These are phyloP conservation scores for Chaetophractus vellerosus DNA, from an alignment of 2,797 vertebrate species.

Conservation along the genomic window DNA sequence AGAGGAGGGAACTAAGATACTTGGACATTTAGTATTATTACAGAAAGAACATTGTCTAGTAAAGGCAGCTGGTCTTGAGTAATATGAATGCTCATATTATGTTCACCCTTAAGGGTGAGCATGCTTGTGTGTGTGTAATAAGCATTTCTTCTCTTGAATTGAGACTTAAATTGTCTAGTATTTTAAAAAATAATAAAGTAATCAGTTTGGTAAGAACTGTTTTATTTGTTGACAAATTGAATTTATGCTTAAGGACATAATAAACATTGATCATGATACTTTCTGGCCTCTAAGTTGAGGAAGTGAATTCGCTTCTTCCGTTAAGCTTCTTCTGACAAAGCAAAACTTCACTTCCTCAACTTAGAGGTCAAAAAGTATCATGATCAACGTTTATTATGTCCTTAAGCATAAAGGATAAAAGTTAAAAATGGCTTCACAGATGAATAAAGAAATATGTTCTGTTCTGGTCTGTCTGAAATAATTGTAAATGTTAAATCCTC, in stretches of 20 bases:
- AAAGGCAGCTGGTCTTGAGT: background rate
- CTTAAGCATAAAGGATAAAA: background rate
- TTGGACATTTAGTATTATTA: background rate
- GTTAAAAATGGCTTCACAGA: constrained; percentile 1
- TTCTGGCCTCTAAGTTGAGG: constrained; percentile 10
- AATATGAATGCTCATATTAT: background rate
- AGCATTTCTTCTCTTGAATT: background rate
- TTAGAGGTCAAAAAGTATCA: constrained; percentile 39
- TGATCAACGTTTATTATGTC: background rate
- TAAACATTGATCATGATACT: constrained; percentile 4
- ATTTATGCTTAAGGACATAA: background rate
- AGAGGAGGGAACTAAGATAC: background rate
- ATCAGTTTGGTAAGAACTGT: constrained; percentile 19
- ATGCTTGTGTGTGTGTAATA: constrained; percentile 4
- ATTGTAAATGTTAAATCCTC: background rate
- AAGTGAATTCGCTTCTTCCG: constrained; percentile 35
- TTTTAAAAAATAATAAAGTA: constrained; percentile 40
- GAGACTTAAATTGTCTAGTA: background rate
- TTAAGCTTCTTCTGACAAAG: too few species aligned
- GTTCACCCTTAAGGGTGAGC: constrained; percentile 6
- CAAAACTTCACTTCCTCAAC: constrained; percentile 11
- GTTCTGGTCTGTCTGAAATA: constrained; percentile 17
- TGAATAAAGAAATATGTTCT: background rate
- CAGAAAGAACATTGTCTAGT: background rate
- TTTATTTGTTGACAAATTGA: background rate